phyloP scores from a whole-genome alignment of 2,113 vertebrate genomes.

The Nothobranchius furzeri region DNA sequence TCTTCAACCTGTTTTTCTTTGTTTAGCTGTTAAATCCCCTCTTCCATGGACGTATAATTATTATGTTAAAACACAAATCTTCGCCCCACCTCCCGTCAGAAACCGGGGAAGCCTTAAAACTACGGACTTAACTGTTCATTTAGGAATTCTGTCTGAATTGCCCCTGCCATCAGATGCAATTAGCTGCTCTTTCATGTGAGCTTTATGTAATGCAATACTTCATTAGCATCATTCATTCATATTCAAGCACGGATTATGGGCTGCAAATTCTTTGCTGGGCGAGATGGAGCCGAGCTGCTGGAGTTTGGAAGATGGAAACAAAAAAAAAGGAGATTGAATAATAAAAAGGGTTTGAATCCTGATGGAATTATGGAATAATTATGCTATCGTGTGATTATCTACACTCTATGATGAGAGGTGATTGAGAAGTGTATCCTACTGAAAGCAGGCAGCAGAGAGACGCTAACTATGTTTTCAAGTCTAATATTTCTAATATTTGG shows the following conservation, averaged over 20 bases:
- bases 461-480: conserved; percentile 74
- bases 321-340: conserved; percentile 82
- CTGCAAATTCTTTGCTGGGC: conserved; percentile 98
- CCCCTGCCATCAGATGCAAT: conserved; percentile 98
- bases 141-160: conserved; percentile 97
- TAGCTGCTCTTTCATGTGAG: conserved; percentile 99
- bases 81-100: conserved; percentile 74
- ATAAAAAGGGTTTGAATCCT: conserved; percentile 96
- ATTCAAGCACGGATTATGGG: conserved; percentile 98
- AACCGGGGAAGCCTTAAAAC: conserved; percentile 83
- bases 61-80: conserved; percentile 4
- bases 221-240: conserved; percentile 99
- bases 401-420: conserved; percentile 89
- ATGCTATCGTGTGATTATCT: conserved; percentile 97
- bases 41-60: not conserved
- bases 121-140: conserved; percentile 91
- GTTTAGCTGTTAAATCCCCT: not conserved
- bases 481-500: conserved; percentile 65
- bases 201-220: conserved; percentile 99
- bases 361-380: conserved; percentile 98
- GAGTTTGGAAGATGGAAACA: conserved; percentile 94
- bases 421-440: conserved; percentile 82
- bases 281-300: conserved; percentile 94
- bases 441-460: conserved; percentile 82
- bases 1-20: too few species aligned